Base-by-base conservation (phyloP, 1,140 invertebrate genomes). In the Trichonephila clavata region DNA sequence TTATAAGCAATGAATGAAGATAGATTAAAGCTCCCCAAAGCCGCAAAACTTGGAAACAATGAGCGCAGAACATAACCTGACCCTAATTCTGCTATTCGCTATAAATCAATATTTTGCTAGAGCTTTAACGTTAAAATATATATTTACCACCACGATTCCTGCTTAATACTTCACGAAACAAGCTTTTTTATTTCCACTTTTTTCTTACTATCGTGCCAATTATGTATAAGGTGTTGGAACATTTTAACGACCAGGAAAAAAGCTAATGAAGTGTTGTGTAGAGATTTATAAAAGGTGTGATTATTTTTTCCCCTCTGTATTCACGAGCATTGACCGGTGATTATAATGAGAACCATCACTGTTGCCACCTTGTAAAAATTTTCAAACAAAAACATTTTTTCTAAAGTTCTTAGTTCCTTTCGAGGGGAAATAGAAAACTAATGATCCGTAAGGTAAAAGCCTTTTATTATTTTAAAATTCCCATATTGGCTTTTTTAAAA, bases 61-160 rank as follows among this genome's bases (percentile, higher is more conserved):
- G 89, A 68, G 59, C 27, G 43, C 3, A 61, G 32, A 88, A 88
- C 39, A 60, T 86, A 18, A 4, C 71, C 20, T 91, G 57, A 63
- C 77, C 71, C n/a, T 13, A 50, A 59, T 60, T 77, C n/a, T 80
- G 14, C 61, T 68, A 13, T 32, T 43, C 18, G n/a, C 71, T 63
- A 91, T 91, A 91, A 91, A 91, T 91, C 89, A 91, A 91, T 83
- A 83, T 91, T 91, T 83, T 83, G 89, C 32, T 83, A 57, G 27
- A 10, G 60, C 39, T 39, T 83, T 83, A n/a, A 57, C 43, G 59
- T 43, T 91, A 91, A 83, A 83, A 91, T 91, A 32, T 91, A 43
- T 83, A 32, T 61, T 91, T 91, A 91, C 27, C 57, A 21, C 89
- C 77, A 83, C 89, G 89, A 91, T 63, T 83, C 61, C 21, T 88